phyloP scores from a whole-genome alignment of 92 coral and sea anemone genomes.

The Bergia puertoricense region DNA sequence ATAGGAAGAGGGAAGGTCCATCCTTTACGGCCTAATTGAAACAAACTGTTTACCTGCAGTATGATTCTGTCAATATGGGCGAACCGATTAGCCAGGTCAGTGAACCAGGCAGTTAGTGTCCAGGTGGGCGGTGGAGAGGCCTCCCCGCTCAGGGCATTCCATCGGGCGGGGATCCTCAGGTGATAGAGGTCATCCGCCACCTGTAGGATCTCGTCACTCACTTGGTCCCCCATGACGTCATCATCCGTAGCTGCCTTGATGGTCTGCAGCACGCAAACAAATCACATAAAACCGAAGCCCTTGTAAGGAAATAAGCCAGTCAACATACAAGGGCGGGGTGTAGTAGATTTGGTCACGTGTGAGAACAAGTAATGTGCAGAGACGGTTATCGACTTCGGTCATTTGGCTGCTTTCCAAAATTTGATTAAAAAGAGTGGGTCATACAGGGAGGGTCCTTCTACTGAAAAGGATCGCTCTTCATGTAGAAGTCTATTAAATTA shows the following conservation, averaged over 20 bases:
- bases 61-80: slow-evolving; percentile 90
- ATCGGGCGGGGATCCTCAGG: slow-evolving; percentile 78
- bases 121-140: slow-evolving; percentile 89
- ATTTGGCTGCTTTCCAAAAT: no score
- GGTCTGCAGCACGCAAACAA: slow-evolving; percentile 49
- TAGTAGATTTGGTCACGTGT: no score
- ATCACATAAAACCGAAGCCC: background rate
- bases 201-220: slow-evolving; percentile 78
- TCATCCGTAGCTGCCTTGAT: slow-evolving; percentile 86
- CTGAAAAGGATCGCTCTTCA: no score
- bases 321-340: no score
- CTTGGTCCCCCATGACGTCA: slow-evolving; percentile 81
- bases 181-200: slow-evolving; percentile 89
- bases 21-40: background rate
- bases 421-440: no score
- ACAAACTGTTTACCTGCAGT: slow-evolving; percentile 68
- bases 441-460: no score
- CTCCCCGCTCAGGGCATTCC: slow-evolving; percentile 84
- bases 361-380: no score
- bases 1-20: no score
- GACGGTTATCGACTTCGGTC: no score
- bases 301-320: no score
- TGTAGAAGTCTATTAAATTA: no score
- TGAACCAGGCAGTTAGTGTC: slow-evolving; percentile 91
- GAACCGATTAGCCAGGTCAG: slow-evolving; percentile 86